A percentile compares a stretch with the other conserved stretches of the same genome.
These are phyloP conservation scores for Rutilus rutilus DNA, from an alignment of 2,113 vertebrate genomes.

Conservation along the genomic window DNA sequence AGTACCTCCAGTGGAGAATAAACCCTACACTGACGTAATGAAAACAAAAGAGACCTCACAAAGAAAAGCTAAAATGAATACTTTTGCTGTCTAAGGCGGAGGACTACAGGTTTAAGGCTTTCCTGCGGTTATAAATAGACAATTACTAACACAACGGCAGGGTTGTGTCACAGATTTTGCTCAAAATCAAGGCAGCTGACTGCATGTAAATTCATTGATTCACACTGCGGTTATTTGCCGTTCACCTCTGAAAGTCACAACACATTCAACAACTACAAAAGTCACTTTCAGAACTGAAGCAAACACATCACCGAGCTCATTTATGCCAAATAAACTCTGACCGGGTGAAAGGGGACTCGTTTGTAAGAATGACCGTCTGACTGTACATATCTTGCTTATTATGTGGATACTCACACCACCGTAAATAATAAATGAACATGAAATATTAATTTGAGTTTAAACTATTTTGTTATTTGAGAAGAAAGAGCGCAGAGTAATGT, in stretches of 20 bases:
- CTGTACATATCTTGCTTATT: neutral
- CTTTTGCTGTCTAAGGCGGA: neutral
- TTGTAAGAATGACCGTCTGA: neutral
- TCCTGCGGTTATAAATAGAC: constrained; percentile 3
- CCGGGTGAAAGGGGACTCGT: neutral
- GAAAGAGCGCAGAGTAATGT: neutral
- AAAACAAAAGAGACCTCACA: constrained; percentile 11
- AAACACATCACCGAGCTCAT: neutral
- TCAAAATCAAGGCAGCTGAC: constrained; percentile 18
- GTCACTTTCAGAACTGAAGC: constrained; percentile 21
- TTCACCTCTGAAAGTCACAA: constrained; percentile 17
- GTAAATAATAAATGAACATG: neutral
- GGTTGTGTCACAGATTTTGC: constrained; percentile 9
- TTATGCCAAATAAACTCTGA: neutral
- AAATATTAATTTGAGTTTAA: neutral
- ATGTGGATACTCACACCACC: neutral
- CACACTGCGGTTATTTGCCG: constrained; percentile 41
- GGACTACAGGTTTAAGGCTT: constrained; percentile 27
- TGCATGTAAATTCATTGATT: constrained; percentile 33
- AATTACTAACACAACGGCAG: neutral
- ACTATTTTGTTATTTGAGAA: neutral
- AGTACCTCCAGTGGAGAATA: constrained; percentile 30
- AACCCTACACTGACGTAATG: constrained; percentile 7
- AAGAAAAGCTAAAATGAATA: neutral
- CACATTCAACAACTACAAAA: neutral